Evolutionary conservation across 2,888 invertebrate species (phyloP), one percentile per base, ranked within the genome.

Genomic region (Ligdia adustata): DNA sequence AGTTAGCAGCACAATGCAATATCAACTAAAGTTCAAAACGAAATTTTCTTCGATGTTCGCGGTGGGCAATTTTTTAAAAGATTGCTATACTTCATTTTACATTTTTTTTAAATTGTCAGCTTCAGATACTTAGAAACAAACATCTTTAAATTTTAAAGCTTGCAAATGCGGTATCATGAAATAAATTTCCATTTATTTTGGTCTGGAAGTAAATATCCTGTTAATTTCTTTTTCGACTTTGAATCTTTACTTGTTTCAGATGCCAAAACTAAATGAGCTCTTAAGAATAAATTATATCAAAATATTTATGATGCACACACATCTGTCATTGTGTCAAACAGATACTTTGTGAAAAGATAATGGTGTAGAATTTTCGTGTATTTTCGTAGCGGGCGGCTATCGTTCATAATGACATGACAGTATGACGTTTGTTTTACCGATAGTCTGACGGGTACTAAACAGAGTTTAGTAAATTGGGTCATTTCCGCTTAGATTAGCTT

Each of bases 381-480:
- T n/a, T n/a, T 14, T 24, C 4, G 20, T 20, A 35, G 29, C 16
- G 31, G 22, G 15, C 7, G 26, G 32, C 20, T 33, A 41, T 44
- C 32, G 35, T 48, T 41, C 40, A 24, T 46, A 38, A 44, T 54
- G 54, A 48, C 46, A 45, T 29, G 48, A 52, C 49, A 57, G 40
- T 44, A 57, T 52, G 29, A 33, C 33, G 29, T 51, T 54, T 51
- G 54, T 57, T 57, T 51, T 35, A 39, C 44, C 49, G 14, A 31
- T 31, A 45, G 43, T 24, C 48, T 42, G 53, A 45, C 45, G 49
- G 47, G 27, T 3, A 32, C 50, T 31, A 16, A 4, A 22, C 22
- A 24, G 16, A 48, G 52, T 52, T 61, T 52, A 55, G 44, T 55
- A 52, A 54, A 35, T 35, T 32, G 41, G 51, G 50, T 49, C 54